phyloP scores from a whole-genome alignment of 2,888 invertebrate species.

The Tolmerus cingulatus region DNA sequence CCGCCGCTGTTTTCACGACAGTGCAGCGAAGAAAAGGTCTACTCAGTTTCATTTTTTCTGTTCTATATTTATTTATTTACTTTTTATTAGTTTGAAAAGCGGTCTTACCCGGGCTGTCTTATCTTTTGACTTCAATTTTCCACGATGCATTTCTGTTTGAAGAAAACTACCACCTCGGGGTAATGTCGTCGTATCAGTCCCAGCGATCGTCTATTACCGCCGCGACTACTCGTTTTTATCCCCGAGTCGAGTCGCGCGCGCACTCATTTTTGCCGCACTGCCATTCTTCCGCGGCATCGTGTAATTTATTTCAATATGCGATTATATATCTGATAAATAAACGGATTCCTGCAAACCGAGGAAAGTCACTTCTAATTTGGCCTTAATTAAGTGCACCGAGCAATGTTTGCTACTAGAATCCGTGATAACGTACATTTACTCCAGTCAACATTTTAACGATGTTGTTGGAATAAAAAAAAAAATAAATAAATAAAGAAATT shows the following conservation, averaged over 20 bases:
- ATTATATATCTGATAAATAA: conserved; percentile 42
- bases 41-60: not conserved
- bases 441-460: not conserved
- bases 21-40: not conserved
- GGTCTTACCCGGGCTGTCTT: conserved; percentile 3
- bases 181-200: conserved; percentile 46
- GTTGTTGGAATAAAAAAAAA: not conserved
- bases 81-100: conserved; percentile 9
- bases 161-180: conserved; percentile 43
- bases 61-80: not conserved
- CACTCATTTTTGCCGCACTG: not conserved
- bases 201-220: conserved; percentile 9
- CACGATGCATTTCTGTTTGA: conserved; percentile 41
- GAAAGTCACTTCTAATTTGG: conserved; percentile 36
- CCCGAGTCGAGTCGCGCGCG: not conserved
- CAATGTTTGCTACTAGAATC: not conserved
- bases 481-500: not conserved
- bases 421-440: not conserved
- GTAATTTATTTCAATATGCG: conserved; percentile 43
- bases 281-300: conserved; percentile 18
- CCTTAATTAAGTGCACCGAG: conserved; percentile 5
- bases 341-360: conserved; percentile 13
- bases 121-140: conserved; percentile 41
- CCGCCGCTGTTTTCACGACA: conserved; percentile 23
- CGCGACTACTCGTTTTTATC: conserved; percentile 39